Percentiles rank a stretch among this genome's conserved stretches.
phyloP scores from a whole-genome alignment of 2,888 invertebrate species.

The Pantelozetes paolii region DNA sequence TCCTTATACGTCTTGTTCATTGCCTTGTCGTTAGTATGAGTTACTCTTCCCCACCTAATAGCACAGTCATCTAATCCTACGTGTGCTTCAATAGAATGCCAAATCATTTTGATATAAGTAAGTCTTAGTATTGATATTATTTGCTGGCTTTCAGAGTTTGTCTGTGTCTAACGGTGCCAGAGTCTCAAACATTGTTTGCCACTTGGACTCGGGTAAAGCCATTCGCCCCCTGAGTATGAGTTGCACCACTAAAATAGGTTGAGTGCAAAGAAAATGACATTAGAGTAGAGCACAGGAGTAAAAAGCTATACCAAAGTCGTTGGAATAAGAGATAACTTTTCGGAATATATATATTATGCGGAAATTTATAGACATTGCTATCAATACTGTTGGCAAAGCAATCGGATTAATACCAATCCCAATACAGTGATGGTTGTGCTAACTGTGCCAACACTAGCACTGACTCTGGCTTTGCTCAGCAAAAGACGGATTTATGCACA shows the following conservation, averaged over 20 bases:
- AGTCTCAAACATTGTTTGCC: neutral
- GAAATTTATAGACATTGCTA: conserved; percentile 28
- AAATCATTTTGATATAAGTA: conserved; percentile 22
- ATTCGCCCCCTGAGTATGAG: conserved; percentile 22
- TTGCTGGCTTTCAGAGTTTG: neutral
- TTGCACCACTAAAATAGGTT: conserved; percentile 26
- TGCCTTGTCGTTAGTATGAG: conserved; percentile 12
- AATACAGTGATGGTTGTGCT: neutral
- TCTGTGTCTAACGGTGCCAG: neutral
- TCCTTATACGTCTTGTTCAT: neutral
- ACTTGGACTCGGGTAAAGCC: neutral
- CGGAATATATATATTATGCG: conserved; percentile 19
- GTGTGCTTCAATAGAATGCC: conserved; percentile 26
- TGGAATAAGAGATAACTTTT: conserved; percentile 36
- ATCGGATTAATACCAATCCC: conserved; percentile 32
- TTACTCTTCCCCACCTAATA: neutral
- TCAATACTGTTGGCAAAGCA: conserved; percentile 35
- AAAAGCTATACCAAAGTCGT: conserved; percentile 30
- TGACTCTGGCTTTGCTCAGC: conserved; percentile 22
- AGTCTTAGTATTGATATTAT: conserved; percentile 24
- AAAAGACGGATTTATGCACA: conserved; percentile 30
- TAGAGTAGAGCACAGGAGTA: conserved; percentile 35
- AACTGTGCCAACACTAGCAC: neutral
- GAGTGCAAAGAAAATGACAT: conserved; percentile 26
- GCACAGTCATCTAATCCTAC: conserved; percentile 19